phyloP scores from a whole-genome alignment of 2,797 vertebrate species.

The Clarias fuscus region DNA sequence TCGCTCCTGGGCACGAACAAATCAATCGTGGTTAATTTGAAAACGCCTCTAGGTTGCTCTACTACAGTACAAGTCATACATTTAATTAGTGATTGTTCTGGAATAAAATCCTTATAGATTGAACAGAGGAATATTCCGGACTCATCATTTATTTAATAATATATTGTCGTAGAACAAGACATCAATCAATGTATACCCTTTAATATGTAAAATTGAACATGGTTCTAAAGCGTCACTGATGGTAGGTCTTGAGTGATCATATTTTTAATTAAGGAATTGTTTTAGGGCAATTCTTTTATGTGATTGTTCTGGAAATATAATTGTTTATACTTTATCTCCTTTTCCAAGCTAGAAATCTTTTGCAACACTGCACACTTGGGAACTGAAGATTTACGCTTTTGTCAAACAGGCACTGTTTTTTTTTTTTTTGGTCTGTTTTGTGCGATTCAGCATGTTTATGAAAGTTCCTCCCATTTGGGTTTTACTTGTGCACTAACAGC shows the following conservation, averaged over 20 bases:
- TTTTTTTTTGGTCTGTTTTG: constrained; percentile 36
- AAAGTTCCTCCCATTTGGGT: constrained; percentile 71
- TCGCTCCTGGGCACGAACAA: too few relatives aligned
- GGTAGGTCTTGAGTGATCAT: too few relatives aligned
- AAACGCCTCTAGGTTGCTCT: not conserved
- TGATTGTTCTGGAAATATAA: not conserved
- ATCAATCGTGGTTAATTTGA: too few relatives aligned
- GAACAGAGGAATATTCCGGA: not conserved
- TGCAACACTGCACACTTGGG: constrained; percentile 62
- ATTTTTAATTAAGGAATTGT: not conserved
- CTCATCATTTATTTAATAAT: not conserved
- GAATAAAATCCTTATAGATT: not conserved
- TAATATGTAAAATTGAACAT: not conserved
- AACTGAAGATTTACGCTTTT: constrained; percentile 73
- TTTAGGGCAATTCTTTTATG: not conserved
- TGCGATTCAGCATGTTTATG: constrained; percentile 73
- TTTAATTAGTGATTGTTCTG: not conserved
- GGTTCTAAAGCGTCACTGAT: not conserved
- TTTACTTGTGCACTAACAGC: constrained; percentile 71
- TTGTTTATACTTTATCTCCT: constrained; percentile 19
- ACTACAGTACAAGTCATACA: not conserved
- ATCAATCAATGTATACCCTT: not conserved
- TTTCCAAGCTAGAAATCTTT: constrained; percentile 73
- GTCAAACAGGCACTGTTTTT: constrained; percentile 70
- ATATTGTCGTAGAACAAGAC: not conserved